phyloP scores from a whole-genome alignment of 2,888 invertebrate genomes.

The Thera obeliscata region DNA sequence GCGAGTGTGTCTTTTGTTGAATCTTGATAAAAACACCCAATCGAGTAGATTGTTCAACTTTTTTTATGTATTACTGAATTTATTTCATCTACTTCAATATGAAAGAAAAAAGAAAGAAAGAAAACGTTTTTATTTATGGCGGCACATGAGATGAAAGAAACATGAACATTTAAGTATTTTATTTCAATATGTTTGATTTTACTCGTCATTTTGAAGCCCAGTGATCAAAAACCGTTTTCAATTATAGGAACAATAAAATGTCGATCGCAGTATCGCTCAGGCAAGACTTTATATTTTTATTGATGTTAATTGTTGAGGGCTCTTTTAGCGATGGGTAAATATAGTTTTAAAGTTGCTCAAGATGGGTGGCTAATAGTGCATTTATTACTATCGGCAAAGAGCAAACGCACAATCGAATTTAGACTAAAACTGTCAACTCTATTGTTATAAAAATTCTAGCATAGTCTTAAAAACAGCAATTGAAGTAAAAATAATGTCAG shows the following conservation, averaged over 20 bases:
- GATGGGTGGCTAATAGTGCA: conserved; percentile 69
- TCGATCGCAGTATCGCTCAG: conserved; percentile 46
- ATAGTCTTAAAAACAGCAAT: neutral
- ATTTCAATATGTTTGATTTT: neutral
- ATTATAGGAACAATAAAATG: conserved; percentile 64
- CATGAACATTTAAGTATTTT: neutral
- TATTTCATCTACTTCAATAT: too few species aligned
- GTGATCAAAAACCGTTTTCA: conserved; percentile 54
- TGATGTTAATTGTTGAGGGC: conserved; percentile 73
- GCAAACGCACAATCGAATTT: neutral
- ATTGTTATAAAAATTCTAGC: neutral
- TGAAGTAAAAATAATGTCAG: neutral
- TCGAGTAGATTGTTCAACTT: neutral
- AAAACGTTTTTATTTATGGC: too few species aligned
- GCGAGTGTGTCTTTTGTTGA: neutral
- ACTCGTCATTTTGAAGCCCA: neutral
- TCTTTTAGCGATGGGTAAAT: conserved; percentile 59
- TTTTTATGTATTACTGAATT: too few species aligned
- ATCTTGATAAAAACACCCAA: neutral
- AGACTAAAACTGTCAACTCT: neutral
- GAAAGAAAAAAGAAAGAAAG: too few species aligned
- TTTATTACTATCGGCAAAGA: conserved; percentile 70
- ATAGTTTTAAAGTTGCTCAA: conserved; percentile 58
- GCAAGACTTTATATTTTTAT: conserved; percentile 61
- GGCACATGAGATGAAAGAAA: too few species aligned